Conservation (phyloP, 2,888 invertebrate genomes). For the Himalopsyche tibetana region DNA sequence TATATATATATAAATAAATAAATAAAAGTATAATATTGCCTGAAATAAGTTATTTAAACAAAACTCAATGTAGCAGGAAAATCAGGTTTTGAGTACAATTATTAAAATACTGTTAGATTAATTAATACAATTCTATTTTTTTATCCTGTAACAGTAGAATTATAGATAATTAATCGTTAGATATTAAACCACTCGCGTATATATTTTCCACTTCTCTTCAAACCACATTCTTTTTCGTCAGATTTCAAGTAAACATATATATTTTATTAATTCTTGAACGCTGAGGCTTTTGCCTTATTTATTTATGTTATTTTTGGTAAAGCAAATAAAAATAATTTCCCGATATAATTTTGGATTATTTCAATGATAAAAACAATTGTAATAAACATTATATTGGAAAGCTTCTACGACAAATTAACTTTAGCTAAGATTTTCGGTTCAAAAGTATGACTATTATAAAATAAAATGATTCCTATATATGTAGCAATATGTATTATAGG, state of each 20-base stretch:
- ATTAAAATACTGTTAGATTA: no score
- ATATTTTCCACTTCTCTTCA: slow-evolving; percentile 36
- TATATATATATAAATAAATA: no score
- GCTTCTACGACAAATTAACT: background rate
- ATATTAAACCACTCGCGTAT: slow-evolving; percentile 24
- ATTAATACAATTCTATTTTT: no score
- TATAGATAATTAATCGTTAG: background rate
- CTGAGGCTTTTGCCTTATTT: slow-evolving; percentile 1
- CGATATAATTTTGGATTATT: slow-evolving; percentile 3
- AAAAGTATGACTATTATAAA: no score
- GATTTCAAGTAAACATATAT: slow-evolving; percentile 36
- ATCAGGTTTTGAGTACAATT: no score
- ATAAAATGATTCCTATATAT: no score
- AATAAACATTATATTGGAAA: background rate
- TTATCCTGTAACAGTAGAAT: no score
- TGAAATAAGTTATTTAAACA: no score
- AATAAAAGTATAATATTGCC: no score
- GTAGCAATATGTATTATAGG: no score
- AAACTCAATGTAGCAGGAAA: no score
- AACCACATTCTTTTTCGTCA: slow-evolving; percentile 46
- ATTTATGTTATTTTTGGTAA: background rate
- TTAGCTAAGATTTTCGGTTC: no score
- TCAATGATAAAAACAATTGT: background rate
- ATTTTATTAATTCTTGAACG: slow-evolving; percentile 31
- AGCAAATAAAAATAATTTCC: slow-evolving; percentile 26